Evolutionary conservation across 2,113 vertebrate genomes (phyloP).

Genomic region (Lagopus muta): DNA sequence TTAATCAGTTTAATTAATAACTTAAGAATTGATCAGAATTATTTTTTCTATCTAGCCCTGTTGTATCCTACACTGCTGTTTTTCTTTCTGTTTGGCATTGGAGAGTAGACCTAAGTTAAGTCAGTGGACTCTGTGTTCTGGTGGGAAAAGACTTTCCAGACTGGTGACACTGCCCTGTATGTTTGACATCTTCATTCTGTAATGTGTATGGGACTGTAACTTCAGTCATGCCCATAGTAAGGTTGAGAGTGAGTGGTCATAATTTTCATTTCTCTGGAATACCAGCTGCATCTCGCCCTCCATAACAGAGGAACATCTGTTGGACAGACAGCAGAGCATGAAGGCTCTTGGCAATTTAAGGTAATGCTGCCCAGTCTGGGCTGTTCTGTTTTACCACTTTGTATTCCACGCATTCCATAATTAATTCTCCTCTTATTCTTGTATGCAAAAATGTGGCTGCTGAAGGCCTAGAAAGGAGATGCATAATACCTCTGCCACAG

Average conservation of each 20-base stretch:
- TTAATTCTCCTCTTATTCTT: not conserved
- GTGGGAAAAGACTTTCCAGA: not conserved
- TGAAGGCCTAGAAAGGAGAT: not conserved
- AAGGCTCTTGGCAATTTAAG: not conserved
- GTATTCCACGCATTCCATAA: not conserved
- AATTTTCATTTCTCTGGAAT: not conserved
- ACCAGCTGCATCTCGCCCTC: too few relatives aligned
- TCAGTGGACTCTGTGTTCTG: not conserved
- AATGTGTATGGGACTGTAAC: not conserved
- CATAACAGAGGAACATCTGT: not conserved
- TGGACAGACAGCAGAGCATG: not conserved
- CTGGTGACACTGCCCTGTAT: rapidly evolving
- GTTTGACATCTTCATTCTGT: not conserved
- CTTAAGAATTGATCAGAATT: not conserved
- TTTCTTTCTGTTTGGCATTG: not conserved
- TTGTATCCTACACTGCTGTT: not conserved
- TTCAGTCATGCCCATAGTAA: not conserved
- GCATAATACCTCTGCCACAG: not conserved
- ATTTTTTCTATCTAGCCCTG: not conserved
- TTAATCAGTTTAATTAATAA: not conserved
- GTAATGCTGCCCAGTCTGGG: not conserved
- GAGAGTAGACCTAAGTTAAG: not conserved
- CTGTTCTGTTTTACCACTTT: not conserved
- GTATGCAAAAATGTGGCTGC: not conserved
- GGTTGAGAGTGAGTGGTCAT: not conserved